Evolutionary conservation across 2,113 vertebrate species (phyloP), one percentile per base, ranked within the genome.

Genomic region (Hippocampus barbouri): DNA sequence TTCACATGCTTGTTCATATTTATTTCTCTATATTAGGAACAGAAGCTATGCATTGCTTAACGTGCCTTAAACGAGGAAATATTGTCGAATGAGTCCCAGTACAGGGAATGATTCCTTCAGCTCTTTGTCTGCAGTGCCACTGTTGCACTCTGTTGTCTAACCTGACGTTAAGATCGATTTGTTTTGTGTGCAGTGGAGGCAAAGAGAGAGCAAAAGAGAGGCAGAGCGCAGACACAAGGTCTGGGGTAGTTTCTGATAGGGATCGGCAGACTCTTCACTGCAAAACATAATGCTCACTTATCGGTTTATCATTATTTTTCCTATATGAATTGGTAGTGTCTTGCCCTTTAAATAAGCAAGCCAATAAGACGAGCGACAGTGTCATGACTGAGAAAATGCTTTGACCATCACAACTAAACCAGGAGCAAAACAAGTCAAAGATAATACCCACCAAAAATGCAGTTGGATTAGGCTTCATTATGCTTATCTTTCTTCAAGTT

Each of bases 151-250:
- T 20, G 25, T 18, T 34, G 2, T 61, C 27, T 30, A 18, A 6
- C 27, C 6, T 60, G 57, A 1, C 4, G 16, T 7, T 18, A 12
- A 25, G 54, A 57, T 59, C 56, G 14, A 72, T 71, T n/a, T 80
- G 70, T 76, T 84, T 79, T 73, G 72, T 51, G 41, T 67, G 66
- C 45, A 18, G 68, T 27, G 9, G 68, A 67, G 65, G 65, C 47
- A 40, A 59, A 71, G 54, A 63, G n/a, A 70, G 25, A 54, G 64
- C 1, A 41, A 70, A 73, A 45, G 0, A 16, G 54, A 70, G 57
- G 47, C 11, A 0, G 51, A 77, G 69, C 0, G 38, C 75, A 85
- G 84, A 82, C 79, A 71, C 25, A 23, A 30, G 60, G 73, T 79
- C 74, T 77, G 68, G 66, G 15, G 27, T 18, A 61, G 59, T 34